phyloP scores from a whole-genome alignment of 2,113 vertebrate genomes.

The Mesembrinibis cayennensis region DNA sequence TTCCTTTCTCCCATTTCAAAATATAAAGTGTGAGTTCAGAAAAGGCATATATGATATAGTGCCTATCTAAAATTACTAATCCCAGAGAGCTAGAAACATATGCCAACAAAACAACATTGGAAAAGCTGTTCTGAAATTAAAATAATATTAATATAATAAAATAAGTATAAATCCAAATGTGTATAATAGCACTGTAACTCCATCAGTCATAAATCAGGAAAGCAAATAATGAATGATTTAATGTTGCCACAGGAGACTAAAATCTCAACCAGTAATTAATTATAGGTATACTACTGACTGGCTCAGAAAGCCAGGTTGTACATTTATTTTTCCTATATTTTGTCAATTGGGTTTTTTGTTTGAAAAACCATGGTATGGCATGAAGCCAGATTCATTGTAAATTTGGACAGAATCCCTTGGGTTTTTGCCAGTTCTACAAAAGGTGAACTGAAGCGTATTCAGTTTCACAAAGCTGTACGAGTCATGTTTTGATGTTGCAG shows the following conservation, averaged over 20 bases:
- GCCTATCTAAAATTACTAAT: not conserved
- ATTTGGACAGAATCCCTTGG: not conserved
- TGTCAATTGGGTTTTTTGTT: not conserved
- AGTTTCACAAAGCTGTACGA: not conserved
- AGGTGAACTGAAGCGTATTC: not conserved
- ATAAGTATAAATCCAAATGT: not conserved
- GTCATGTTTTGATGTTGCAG: not conserved
- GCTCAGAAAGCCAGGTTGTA: not conserved
- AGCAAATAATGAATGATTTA: slow-evolving; percentile 23
- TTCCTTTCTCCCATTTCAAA: not conserved
- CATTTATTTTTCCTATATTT: slow-evolving; percentile 30
- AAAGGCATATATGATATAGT: not conserved
- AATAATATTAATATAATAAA: not conserved
- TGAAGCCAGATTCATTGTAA: not conserved
- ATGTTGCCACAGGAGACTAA: not conserved
- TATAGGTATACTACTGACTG: not conserved
- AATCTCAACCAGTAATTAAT: not conserved
- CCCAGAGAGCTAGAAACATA: not conserved
- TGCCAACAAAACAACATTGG: not conserved
- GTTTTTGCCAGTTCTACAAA: not conserved
- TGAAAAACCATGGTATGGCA: not conserved
- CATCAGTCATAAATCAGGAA: slow-evolving; percentile 4
- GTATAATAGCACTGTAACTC: not conserved
- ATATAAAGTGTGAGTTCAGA: not conserved
- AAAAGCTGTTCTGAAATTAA: not conserved